Percentiles rank a stretch among this genome's conserved stretches.
Conservation (phyloP, 2,888 invertebrate species). For the Syrista parreyssii region DNA sequence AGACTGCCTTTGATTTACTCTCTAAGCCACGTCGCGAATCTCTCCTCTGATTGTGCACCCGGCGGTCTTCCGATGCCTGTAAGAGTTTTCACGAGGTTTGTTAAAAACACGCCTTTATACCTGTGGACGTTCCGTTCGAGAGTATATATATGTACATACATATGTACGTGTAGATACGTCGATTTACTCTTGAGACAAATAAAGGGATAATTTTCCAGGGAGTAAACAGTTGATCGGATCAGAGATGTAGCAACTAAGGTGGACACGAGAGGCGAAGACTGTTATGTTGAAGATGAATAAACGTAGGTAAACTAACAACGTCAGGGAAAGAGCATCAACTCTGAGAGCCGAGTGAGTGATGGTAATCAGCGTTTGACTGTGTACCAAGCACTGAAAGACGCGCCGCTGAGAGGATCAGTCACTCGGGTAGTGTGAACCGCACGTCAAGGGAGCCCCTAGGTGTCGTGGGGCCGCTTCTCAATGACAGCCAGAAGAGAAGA, state of each 20-base stretch:
- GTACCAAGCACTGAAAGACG: slow-evolving; percentile 49
- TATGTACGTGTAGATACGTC: neutral
- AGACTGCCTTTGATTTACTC: slow-evolving; percentile 4
- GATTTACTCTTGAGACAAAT: neutral
- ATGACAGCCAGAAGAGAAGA: slow-evolving; percentile 18
- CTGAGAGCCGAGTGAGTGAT: slow-evolving; percentile 33
- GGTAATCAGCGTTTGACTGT: slow-evolving; percentile 51
- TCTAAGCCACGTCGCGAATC: neutral
- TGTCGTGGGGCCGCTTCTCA: slow-evolving; percentile 13
- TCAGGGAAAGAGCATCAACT: slow-evolving; percentile 1
- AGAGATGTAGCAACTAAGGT: neutral
- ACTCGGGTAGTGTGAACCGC: slow-evolving; percentile 33
- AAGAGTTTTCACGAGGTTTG: neutral
- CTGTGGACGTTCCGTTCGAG: neutral
- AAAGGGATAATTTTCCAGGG: neutral
- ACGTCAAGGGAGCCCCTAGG: slow-evolving; percentile 4
- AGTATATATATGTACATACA: neutral
- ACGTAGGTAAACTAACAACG: neutral
- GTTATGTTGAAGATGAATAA: neutral
- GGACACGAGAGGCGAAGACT: neutral
- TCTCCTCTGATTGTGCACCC: neutral
- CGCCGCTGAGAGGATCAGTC: slow-evolving; percentile 59
- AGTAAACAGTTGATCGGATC: neutral
- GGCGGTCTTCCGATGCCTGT: neutral
- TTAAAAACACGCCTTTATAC: neutral